Conservation (phyloP, 2,113 vertebrate genomes). For the Carassius auratus region DNA sequence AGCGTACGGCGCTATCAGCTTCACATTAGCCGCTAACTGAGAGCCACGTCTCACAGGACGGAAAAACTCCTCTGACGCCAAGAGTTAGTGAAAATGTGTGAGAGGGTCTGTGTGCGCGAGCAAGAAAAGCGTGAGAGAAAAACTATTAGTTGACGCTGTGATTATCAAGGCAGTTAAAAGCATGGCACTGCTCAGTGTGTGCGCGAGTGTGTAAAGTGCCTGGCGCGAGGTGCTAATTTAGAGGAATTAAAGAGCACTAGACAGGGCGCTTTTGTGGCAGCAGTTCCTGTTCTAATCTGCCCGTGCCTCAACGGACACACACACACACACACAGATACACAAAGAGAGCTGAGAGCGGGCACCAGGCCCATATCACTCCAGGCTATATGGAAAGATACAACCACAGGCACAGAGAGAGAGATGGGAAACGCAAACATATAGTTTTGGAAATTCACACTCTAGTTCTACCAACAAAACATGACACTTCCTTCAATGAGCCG, state of each 20-base stretch:
- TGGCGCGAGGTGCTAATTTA: constrained; percentile 79
- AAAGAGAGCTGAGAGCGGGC: constrained; percentile 14
- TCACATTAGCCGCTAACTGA: constrained; percentile 27
- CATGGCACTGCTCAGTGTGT: constrained; percentile 28
- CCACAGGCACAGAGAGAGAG: constrained; percentile 47
- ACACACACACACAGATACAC: constrained; percentile 46
- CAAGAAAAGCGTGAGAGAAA: constrained; percentile 24
- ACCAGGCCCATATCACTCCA: constrained; percentile 36
- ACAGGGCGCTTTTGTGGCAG: constrained; percentile 78
- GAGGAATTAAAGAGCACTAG: constrained; percentile 82
- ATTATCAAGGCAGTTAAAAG: constrained; percentile 28
- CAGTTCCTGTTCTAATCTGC: constrained; percentile 78
- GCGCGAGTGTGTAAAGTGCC: constrained; percentile 52
- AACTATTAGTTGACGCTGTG: constrained; percentile 19
- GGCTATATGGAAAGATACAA: constrained; percentile 44
- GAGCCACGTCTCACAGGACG: neutral
- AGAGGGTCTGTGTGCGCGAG: neutral
- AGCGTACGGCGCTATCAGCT: constrained; percentile 5
- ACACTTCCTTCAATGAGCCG: neutral
- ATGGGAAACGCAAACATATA: constrained; percentile 17
- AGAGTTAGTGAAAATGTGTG: constrained; percentile 49
- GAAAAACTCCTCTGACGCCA: constrained; percentile 32
- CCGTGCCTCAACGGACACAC: constrained; percentile 66
- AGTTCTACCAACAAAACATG: constrained; percentile 8
- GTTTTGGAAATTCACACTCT: neutral